phyloP scores from a whole-genome alignment of 2,888 invertebrate species.

The Cheilosia scutellata region DNA sequence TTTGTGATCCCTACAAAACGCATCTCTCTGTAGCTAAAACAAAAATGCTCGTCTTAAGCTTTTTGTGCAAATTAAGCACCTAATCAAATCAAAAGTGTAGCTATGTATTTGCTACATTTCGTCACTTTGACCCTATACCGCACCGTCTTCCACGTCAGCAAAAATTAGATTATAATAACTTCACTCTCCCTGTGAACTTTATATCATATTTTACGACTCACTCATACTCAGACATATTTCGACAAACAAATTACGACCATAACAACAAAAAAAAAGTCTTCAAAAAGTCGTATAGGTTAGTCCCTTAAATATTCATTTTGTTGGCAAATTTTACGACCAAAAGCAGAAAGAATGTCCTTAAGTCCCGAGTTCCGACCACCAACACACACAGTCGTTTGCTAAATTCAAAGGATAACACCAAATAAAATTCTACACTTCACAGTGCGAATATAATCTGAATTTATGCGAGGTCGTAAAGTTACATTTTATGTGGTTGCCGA shows the following conservation, averaged over 20 bases:
- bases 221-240: conserved; percentile 6
- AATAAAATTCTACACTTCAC: conserved; percentile 67
- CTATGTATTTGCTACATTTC: neutral
- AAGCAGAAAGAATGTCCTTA: conserved; percentile 36
- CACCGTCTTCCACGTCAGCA: neutral
- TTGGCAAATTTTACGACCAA: conserved; percentile 44
- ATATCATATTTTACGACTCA: conserved; percentile 6
- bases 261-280: conserved; percentile 14
- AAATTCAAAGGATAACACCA: conserved; percentile 59
- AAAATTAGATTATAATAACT: conserved; percentile 15
- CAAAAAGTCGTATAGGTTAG: conserved; percentile 34
- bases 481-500: conserved; percentile 70
- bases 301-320: conserved; percentile 60
- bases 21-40: too few relatives aligned
- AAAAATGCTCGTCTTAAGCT: too few relatives aligned
- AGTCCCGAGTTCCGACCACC: neutral
- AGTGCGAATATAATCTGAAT: conserved; percentile 72
- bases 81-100: too few relatives aligned
- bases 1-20: too few relatives aligned
- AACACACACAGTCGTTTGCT: conserved; percentile 22
- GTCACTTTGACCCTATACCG: neutral
- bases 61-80: too few relatives aligned
- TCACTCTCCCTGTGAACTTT: neutral
- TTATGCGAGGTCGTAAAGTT: conserved; percentile 68
- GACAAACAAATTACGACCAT: conserved; percentile 28